Evolutionary conservation across 2,797 vertebrate genomes (phyloP).

Genomic region (Peromyscus melanophrys): DNA sequence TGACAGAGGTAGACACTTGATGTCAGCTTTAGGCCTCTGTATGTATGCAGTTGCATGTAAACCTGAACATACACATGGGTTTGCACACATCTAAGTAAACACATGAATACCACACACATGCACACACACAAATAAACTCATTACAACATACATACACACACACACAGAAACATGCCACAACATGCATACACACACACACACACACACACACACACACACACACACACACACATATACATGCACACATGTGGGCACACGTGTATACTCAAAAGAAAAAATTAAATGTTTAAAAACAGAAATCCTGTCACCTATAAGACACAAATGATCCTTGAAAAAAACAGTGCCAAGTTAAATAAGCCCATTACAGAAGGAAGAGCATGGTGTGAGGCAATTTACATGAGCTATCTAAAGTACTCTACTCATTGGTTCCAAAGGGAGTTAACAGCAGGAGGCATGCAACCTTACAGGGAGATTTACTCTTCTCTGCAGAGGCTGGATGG

Average conservation of each 20-base stretch:
- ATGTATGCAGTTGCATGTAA: background rate
- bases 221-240: too few species aligned
- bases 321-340: background rate
- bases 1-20: background rate
- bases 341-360: background rate
- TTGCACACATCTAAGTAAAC: background rate
- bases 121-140: background rate
- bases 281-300: background rate
- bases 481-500: background rate
- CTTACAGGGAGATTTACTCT: background rate
- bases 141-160: background rate
- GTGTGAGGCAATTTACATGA: too few species aligned
- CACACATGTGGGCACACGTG: background rate
- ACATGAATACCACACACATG: background rate
- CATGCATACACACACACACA: background rate
- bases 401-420: background rate
- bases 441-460: too few species aligned
- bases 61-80: background rate
- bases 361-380: too few species aligned
- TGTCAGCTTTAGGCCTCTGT: background rate
- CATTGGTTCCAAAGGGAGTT: background rate
- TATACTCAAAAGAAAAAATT: background rate
- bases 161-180: background rate
- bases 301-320: background rate
- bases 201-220: background rate